phyloP scores from a whole-genome alignment of 2,888 invertebrate genomes.

The Molanna angustata region DNA sequence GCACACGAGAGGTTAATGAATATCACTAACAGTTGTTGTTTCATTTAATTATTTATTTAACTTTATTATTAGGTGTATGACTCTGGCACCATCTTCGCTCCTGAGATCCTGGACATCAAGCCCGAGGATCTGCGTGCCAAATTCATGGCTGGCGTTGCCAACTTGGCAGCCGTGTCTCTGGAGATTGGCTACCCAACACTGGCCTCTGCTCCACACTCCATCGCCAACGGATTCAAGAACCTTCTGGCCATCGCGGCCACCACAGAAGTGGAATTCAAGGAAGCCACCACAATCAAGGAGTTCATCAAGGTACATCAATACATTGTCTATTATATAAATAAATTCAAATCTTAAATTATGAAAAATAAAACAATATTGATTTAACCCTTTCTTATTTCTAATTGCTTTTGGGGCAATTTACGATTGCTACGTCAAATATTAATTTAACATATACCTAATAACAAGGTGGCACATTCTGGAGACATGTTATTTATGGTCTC shows the following conservation, averaged over 20 bases:
- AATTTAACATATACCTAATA: too few relatives aligned
- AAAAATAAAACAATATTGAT: too few relatives aligned
- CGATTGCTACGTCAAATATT: too few relatives aligned
- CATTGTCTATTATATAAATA: too few relatives aligned
- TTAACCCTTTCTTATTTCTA: too few relatives aligned
- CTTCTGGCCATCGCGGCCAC: slow-evolving; percentile 94
- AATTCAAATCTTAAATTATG: too few relatives aligned
- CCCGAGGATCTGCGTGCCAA: slow-evolving; percentile 90
- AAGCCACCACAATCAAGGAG: slow-evolving; percentile 90
- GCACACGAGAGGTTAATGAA: too few relatives aligned
- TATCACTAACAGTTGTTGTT: too few relatives aligned
- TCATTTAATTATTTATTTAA: too few relatives aligned
- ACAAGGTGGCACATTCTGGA: too few relatives aligned
- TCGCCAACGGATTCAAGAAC: slow-evolving; percentile 98
- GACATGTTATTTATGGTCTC: too few relatives aligned
- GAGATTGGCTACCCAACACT: slow-evolving; percentile 93
- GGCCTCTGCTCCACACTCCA: slow-evolving; percentile 96
- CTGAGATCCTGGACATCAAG: slow-evolving; percentile 96
- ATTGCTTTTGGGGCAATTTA: too few relatives aligned
- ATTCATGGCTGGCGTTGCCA: slow-evolving; percentile 92
- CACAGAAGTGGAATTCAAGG: slow-evolving; percentile 93
- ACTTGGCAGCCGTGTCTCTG: slow-evolving; percentile 91
- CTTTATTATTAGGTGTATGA: slow-evolving; percentile 80
- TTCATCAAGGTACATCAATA: slow-evolving; percentile 76
- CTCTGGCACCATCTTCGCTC: slow-evolving; percentile 96